Conservation (phyloP, 1,140 invertebrate genomes). For the Hetaerina americana region DNA sequence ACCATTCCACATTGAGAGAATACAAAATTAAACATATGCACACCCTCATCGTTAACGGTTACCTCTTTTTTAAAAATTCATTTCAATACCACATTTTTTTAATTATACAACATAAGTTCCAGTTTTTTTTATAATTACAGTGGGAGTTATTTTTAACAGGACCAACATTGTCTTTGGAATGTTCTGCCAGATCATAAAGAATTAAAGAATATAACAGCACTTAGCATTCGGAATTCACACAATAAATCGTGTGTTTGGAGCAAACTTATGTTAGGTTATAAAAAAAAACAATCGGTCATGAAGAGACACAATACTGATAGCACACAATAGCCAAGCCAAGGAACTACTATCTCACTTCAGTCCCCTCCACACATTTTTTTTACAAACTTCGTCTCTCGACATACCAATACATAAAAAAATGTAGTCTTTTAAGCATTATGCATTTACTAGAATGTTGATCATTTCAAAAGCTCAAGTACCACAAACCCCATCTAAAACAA, state of each 20-base stretch:
- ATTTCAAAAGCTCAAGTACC: neutral
- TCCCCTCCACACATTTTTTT: neutral
- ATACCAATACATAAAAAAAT: neutral
- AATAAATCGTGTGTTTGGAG: neutral
- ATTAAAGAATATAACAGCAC: neutral
- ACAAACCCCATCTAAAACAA: neutral
- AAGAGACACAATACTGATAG: neutral
- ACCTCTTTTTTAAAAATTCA: slow-evolving; percentile 1
- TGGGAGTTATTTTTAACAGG: slow-evolving; percentile 8
- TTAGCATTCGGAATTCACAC: neutral
- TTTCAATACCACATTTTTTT: neutral
- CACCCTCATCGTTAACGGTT: slow-evolving; percentile 14
- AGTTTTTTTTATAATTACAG: slow-evolving; percentile 1
- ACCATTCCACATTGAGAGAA: slow-evolving; percentile 11
- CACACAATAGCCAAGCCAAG: neutral
- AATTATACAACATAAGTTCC: slow-evolving; percentile 1
- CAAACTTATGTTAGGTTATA: neutral
- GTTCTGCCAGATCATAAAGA: slow-evolving; percentile 2
- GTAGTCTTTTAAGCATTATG: neutral
- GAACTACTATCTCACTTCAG: neutral
- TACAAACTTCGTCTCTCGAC: neutral
- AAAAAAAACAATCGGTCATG: neutral
- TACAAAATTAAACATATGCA: slow-evolving; percentile 19
- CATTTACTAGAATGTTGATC: neutral
- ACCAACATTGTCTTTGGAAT: slow-evolving; percentile 11